These are phyloP conservation scores for Microchirus variegatus DNA, from an alignment of 2,797 vertebrate genomes.

Conservation along the genomic window DNA sequence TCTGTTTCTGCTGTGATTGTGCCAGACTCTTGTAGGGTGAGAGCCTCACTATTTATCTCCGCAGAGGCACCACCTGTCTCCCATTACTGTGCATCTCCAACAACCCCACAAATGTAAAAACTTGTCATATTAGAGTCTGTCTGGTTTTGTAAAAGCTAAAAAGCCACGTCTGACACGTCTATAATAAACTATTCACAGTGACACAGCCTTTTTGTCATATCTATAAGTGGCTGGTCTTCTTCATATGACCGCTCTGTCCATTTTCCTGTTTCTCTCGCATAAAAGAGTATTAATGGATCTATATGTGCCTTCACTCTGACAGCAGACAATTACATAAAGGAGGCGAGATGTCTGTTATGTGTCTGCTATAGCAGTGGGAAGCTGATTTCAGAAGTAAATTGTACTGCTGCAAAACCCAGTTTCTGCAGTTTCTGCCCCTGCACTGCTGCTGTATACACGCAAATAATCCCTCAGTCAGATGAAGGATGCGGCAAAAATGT, in stretches of 20 bases:
- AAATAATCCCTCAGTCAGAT: too few relatives aligned
- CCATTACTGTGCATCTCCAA: slow-evolving; percentile 60
- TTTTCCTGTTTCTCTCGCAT: neutral
- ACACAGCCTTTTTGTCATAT: slow-evolving; percentile 17
- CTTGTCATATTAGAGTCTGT: slow-evolving; percentile 42
- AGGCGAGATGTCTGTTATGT: too few relatives aligned
- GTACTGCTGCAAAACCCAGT: too few relatives aligned
- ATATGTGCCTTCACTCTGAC: too few relatives aligned
- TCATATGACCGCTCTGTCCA: slow-evolving; percentile 20
- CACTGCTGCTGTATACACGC: too few relatives aligned
- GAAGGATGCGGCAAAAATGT: too few relatives aligned
- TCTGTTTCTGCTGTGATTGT: slow-evolving; percentile 62
- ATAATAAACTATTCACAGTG: slow-evolving; percentile 37
- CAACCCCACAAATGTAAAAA: slow-evolving; percentile 46
- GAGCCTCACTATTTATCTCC: slow-evolving; percentile 73
- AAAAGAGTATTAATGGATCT: neutral
- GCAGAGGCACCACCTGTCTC: slow-evolving; percentile 76
- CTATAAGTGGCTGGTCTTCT: slow-evolving; percentile 30
- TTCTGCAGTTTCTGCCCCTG: too few relatives aligned
- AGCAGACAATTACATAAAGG: too few relatives aligned
- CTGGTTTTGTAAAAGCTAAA: slow-evolving; percentile 37
- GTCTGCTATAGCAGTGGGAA: too few relatives aligned
- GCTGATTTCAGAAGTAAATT: too few relatives aligned
- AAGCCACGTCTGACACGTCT: slow-evolving; percentile 41
- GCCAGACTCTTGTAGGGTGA: slow-evolving; percentile 69